These are phyloP conservation scores for Chrysopa pallens DNA, from an alignment of 1,140 invertebrate species.

Conservation along the genomic window DNA sequence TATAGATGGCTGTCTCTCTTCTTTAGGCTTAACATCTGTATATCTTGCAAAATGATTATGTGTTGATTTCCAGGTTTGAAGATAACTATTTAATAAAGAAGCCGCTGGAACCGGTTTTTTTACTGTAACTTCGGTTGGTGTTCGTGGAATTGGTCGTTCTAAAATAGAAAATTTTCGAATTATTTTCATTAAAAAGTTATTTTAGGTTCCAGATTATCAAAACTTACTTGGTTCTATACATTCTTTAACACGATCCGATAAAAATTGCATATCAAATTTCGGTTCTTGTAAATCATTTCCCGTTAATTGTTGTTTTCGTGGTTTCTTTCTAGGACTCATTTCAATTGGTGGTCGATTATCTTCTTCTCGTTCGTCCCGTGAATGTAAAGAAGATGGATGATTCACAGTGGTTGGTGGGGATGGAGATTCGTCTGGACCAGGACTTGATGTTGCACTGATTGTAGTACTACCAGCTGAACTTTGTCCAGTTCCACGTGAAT, in stretches of 20 bases:
- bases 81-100: slow-evolving; percentile 24
- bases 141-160: background rate
- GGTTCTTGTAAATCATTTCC: slow-evolving; percentile 43
- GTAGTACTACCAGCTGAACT: slow-evolving; percentile 50
- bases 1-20: slow-evolving; percentile 64
- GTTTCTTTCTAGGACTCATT: slow-evolving; percentile 50
- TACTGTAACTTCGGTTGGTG: background rate
- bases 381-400: slow-evolving; percentile 5
- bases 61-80: slow-evolving; percentile 35
- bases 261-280: slow-evolving; percentile 50
- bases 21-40: slow-evolving; percentile 71
- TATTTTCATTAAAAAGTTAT: too few relatives aligned
- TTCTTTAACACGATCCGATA: slow-evolving; percentile 34
- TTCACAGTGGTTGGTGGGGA: slow-evolving; percentile 22
- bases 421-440: slow-evolving; percentile 38
- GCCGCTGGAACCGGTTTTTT: slow-evolving; percentile 26
- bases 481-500: slow-evolving; percentile 29
- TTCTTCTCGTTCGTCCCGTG: slow-evolving; percentile 11
- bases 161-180: too few relatives aligned
- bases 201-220: too few relatives aligned
- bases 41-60: slow-evolving; percentile 73
- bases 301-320: slow-evolving; percentile 51
- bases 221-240: slow-evolving; percentile 19
- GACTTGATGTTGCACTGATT: slow-evolving; percentile 58
- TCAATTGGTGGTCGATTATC: slow-evolving; percentile 17